Percentiles rank a stretch among this genome's conserved stretches.
Conservation (phyloP, 1,140 invertebrate species). For the Apis florea region DNA sequence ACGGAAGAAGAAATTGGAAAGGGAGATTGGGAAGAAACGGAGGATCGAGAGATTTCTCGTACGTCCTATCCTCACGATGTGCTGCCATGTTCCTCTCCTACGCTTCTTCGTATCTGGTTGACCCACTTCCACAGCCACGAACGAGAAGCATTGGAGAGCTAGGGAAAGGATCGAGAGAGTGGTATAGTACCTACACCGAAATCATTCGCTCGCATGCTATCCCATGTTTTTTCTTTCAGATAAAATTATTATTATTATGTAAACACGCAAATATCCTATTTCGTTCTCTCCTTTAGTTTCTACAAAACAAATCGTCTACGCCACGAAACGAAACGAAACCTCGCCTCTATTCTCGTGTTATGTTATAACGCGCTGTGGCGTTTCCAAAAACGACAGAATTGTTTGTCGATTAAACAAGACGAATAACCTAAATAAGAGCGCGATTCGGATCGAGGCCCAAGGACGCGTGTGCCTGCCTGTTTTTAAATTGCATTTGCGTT, state of each 20-base stretch:
- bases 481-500: constrained; percentile 50
- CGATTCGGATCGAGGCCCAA: constrained; percentile 35
- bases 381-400: constrained; percentile 16
- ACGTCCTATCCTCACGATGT: constrained; percentile 22
- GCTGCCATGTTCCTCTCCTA: constrained; percentile 55
- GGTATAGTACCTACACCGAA: constrained; percentile 20
- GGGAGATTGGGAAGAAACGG: constrained; percentile 24
- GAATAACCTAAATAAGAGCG: constrained; percentile 53
- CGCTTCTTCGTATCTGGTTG: constrained; percentile 64
- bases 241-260: too few relatives aligned
- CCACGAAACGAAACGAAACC: neutral
- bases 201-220: constrained; percentile 30
- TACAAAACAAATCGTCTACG: neutral
- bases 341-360: too few relatives aligned
- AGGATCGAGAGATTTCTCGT: constrained; percentile 46
- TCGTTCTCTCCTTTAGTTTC: neutral
- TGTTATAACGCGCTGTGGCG: too few relatives aligned
- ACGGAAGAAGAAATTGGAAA: constrained; percentile 19
- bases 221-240: neutral
- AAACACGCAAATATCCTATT: neutral
- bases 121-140: constrained; percentile 57
- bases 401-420: constrained; percentile 54
- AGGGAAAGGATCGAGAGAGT: constrained; percentile 55
- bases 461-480: constrained; percentile 17
- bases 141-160: constrained; percentile 54